Conservation (phyloP, 2,113 vertebrate species). For the Archilochus colubris region DNA sequence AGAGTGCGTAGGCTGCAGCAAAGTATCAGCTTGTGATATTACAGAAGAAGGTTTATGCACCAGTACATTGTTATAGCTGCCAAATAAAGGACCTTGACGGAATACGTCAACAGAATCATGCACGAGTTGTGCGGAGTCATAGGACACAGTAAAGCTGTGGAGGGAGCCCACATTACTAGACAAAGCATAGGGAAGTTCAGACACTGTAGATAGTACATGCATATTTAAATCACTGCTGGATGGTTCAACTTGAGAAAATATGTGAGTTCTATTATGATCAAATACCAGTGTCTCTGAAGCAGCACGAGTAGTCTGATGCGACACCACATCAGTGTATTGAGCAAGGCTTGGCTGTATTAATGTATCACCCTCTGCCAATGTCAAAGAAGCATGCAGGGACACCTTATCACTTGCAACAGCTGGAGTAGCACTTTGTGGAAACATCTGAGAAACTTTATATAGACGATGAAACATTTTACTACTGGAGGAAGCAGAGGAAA, state of each 20-base stretch:
- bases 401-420: conserved; percentile 77
- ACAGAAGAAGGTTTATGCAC: conserved; percentile 72
- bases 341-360: conserved; percentile 77
- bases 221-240: conserved; percentile 79
- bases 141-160: conserved; percentile 74
- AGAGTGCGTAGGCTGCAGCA: conserved; percentile 79
- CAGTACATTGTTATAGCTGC: conserved; percentile 69
- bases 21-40: conserved; percentile 63
- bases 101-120: conserved; percentile 73
- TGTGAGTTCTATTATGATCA: conserved; percentile 75
- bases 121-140: conserved; percentile 66
- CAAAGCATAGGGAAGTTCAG: conserved; percentile 75
- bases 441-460: conserved; percentile 78
- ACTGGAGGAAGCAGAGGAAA: conserved; percentile 82
- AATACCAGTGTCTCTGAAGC: conserved; percentile 81
- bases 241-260: conserved; percentile 77
- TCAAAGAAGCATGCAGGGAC: conserved; percentile 83
- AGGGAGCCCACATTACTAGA: conserved; percentile 77
- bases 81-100: conserved; percentile 68
- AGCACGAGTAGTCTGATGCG: conserved; percentile 73
- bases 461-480: conserved; percentile 78
- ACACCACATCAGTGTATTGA: conserved; percentile 77
- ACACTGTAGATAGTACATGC: conserved; percentile 80
- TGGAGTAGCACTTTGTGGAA: conserved; percentile 76
- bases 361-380: conserved; percentile 79